phyloP scores from a whole-genome alignment of 1,140 invertebrate species.

The Pseudomyrmex pallidus region DNA sequence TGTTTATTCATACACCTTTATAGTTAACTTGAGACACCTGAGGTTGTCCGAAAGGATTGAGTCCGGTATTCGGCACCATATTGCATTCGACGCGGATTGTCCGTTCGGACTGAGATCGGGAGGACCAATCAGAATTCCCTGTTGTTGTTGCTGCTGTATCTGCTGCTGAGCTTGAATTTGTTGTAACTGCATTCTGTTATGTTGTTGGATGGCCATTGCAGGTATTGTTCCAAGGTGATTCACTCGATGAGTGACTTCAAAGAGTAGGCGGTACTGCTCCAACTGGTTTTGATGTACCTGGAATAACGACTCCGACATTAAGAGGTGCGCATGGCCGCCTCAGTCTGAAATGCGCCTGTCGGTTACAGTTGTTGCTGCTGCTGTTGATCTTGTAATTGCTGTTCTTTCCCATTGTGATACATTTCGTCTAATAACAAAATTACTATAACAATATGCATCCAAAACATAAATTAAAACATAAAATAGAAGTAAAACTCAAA shows the following conservation, averaged over 20 bases:
- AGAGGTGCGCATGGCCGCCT: slow-evolving; percentile 78
- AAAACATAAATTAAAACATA: not conserved
- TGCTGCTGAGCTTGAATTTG: slow-evolving; percentile 77
- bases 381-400: slow-evolving; percentile 85
- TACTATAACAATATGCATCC: not conserved
- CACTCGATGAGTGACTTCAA: slow-evolving; percentile 88
- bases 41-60: slow-evolving; percentile 88
- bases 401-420: slow-evolving; percentile 94
- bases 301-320: slow-evolving; percentile 73
- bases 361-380: slow-evolving; percentile 86
- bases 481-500: not conserved
- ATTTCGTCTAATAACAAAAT: slow-evolving; percentile 88
- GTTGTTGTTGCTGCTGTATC: slow-evolving; percentile 84
- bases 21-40: slow-evolving; percentile 85
- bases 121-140: slow-evolving; percentile 87
- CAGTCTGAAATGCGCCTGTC: slow-evolving; percentile 73
- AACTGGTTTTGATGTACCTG: slow-evolving; percentile 74
- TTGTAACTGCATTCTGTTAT: slow-evolving; percentile 87
- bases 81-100: slow-evolving; percentile 86
- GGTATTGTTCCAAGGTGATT: slow-evolving; percentile 81
- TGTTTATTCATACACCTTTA: too few species aligned
- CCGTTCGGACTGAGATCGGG: slow-evolving; percentile 89
- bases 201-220: slow-evolving; percentile 84
- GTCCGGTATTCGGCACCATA: slow-evolving; percentile 87
- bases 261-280: slow-evolving; percentile 83